Percentiles rank a stretch among this genome's conserved stretches.
Evolutionary conservation across 2,888 invertebrate species (phyloP).

Genomic region (Carpatolechia fugitivella): DNA sequence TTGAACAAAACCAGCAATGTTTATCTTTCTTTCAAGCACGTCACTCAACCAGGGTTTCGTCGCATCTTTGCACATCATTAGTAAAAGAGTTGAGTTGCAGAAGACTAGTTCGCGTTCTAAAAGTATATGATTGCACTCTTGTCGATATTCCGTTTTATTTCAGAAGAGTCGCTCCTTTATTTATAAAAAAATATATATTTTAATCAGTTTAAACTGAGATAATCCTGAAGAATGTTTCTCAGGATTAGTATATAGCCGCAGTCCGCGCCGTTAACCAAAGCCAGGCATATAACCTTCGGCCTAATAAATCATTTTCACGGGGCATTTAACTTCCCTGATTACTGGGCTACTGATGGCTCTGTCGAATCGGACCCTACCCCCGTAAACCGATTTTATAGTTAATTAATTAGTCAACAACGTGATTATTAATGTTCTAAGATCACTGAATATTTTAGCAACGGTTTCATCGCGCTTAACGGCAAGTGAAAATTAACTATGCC

Average conservation of each 20-base stretch:
- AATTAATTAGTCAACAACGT: conserved; percentile 14
- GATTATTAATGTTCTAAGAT: neutral
- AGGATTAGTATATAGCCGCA: conserved; percentile 5
- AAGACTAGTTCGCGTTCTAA: too few species aligned
- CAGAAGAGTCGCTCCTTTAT: too few species aligned
- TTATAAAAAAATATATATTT: neutral
- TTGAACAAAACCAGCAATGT: too few species aligned
- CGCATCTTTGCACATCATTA: too few species aligned
- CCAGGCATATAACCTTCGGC: conserved; percentile 15
- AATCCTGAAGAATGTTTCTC: neutral
- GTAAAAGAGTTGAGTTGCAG: too few species aligned
- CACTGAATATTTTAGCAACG: neutral
- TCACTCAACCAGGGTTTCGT: too few species aligned
- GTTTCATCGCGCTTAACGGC: neutral
- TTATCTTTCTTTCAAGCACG: too few species aligned
- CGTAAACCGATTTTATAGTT: conserved; percentile 21
- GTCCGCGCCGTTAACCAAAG: conserved; percentile 20
- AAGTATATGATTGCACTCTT: too few species aligned
- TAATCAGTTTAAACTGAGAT: neutral
- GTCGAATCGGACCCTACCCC: conserved; percentile 19
- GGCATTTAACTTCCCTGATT: conserved; percentile 26
- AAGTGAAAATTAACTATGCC: neutral
- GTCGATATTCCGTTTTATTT: too few species aligned
- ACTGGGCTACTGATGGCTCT: conserved; percentile 14
- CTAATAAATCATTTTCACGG: conserved; percentile 29